phyloP scores from a whole-genome alignment of 2,888 invertebrate species.

The Punctoribates punctum region DNA sequence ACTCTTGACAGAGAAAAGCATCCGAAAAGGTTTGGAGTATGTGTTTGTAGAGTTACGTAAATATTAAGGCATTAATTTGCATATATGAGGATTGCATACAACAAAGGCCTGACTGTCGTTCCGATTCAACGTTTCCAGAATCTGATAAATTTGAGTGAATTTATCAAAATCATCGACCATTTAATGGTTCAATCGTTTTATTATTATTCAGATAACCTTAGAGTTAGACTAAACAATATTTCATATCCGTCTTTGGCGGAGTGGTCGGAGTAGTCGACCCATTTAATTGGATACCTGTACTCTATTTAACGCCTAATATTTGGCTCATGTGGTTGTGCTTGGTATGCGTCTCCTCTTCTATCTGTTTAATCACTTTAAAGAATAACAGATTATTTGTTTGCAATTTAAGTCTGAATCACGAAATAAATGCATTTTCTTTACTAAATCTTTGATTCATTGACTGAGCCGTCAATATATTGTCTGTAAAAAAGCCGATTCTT shows the following conservation, averaged over 20 bases:
- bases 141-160: conserved; percentile 16
- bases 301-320: not conserved
- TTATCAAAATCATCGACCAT: conserved; percentile 17
- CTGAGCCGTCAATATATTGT: no score
- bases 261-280: not conserved
- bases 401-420: not conserved
- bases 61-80: conserved; percentile 1
- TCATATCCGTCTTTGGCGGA: not conserved
- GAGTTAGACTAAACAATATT: conserved; percentile 12
- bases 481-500: no score
- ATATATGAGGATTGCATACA: not conserved
- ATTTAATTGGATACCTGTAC: conserved; percentile 13
- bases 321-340: not conserved
- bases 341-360: not conserved
- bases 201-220: conserved; percentile 11
- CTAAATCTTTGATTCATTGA: not conserved
- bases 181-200: conserved; percentile 17
- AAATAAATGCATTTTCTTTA: not conserved
- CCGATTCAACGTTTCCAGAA: not conserved
- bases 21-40: not conserved
- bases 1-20: not conserved
- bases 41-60: conserved; percentile 22
- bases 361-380: not conserved
- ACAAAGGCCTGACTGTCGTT: not conserved
- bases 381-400: not conserved